Conservation (phyloP, 2,888 invertebrate species). For the Pyralis farinalis region DNA sequence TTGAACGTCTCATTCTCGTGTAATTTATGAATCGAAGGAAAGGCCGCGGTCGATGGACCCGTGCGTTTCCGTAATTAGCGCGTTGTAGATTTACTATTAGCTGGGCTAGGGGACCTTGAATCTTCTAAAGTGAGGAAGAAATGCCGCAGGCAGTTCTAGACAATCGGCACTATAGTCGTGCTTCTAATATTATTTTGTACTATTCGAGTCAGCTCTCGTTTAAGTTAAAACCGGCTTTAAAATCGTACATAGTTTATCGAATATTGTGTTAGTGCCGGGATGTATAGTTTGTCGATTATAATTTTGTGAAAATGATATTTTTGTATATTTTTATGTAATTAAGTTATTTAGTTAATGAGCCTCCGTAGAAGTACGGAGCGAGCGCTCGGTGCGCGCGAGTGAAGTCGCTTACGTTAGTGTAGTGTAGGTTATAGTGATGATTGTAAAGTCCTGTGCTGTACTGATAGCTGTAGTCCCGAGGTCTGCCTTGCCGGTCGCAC, state of each 20-base stretch:
- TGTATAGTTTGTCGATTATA: conserved; percentile 77
- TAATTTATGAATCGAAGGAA: conserved; percentile 77
- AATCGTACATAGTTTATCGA: conserved; percentile 76
- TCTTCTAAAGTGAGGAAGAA: conserved; percentile 64
- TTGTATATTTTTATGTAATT: conserved; percentile 80
- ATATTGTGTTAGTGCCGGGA: conserved; percentile 73
- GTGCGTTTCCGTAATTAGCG: conserved; percentile 72
- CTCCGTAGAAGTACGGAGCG: conserved; percentile 49
- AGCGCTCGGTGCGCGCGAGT: conserved; percentile 47
- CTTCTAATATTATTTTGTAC: conserved; percentile 69
- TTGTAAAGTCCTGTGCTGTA: conserved; percentile 79
- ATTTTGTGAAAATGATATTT: conserved; percentile 80
- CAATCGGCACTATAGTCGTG: conserved; percentile 80
- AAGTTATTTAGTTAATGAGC: conserved; percentile 71
- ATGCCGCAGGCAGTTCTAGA: conserved; percentile 78
- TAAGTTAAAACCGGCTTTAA: conserved; percentile 74
- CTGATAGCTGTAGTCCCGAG: conserved; percentile 75
- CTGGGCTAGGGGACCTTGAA: conserved; percentile 81
- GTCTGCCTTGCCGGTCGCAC: conserved; percentile 76
- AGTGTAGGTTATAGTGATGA: conserved; percentile 72
- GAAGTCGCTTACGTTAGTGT: conserved; percentile 61
- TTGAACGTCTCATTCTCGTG: conserved; percentile 79
- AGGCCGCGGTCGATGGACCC: conserved; percentile 51
- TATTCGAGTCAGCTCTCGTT: conserved; percentile 78
- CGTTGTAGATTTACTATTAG: conserved; percentile 78